Evolutionary conservation across 2,888 invertebrate genomes (phyloP).

Genomic region (Anarsia innoxiella): DNA sequence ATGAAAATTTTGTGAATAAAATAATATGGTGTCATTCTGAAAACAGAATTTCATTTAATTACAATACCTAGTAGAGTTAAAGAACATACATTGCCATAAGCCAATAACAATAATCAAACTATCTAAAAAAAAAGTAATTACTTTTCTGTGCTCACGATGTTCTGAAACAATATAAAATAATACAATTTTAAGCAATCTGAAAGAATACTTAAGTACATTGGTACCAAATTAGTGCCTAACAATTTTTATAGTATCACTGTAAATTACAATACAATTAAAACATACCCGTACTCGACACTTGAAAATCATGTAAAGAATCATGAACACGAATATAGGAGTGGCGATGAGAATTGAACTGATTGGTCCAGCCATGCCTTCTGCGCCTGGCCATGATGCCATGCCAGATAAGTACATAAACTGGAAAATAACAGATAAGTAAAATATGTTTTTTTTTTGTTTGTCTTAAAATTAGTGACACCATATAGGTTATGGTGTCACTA

Average conservation of each 20-base stretch:
- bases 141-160: constrained; percentile 54
- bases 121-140: constrained; percentile 23
- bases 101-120: constrained; percentile 9
- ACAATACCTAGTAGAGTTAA: background rate
- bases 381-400: constrained; percentile 26
- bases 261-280: no score
- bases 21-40: constrained; percentile 70
- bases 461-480: no score
- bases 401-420: constrained; percentile 36
- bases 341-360: constrained; percentile 30
- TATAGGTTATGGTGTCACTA: no score
- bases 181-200: background rate
- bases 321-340: constrained; percentile 34
- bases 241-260: no score
- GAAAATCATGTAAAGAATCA: constrained; percentile 45
- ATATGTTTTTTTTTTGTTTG: background rate
- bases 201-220: no score
- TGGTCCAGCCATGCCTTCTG: constrained; percentile 41
- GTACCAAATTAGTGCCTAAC: no score
- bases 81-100: background rate
- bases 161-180: constrained; percentile 43
- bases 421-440: background rate
- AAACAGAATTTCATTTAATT: constrained; percentile 15
- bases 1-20: constrained; percentile 72
- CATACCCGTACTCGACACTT: constrained; percentile 59